These are phyloP conservation scores for Cotesia typhae DNA, from an alignment of 1,140 invertebrate genomes.

Conservation along the genomic window DNA sequence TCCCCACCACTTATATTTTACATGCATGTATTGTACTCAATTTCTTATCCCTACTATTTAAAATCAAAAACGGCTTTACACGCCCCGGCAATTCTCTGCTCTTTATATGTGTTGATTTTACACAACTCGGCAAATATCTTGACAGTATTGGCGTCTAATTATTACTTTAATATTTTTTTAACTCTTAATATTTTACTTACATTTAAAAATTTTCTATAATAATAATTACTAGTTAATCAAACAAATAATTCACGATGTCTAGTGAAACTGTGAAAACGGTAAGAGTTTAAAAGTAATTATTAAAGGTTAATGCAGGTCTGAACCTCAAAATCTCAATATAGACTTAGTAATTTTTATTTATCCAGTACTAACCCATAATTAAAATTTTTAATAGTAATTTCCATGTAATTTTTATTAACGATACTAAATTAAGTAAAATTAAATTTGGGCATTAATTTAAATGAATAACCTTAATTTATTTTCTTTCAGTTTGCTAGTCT, in stretches of 20 bases:
- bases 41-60: not conserved
- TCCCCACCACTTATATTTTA: too few relatives aligned
- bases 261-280: constrained; percentile 63
- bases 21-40: too few relatives aligned
- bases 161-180: constrained; percentile 4
- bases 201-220: constrained; percentile 12
- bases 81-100: not conserved
- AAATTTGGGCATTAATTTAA: not conserved
- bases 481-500: constrained; percentile 76
- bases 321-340: too few relatives aligned
- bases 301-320: too few relatives aligned
- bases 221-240: not conserved
- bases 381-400: too few relatives aligned
- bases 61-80: too few relatives aligned
- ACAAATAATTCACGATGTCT: constrained; percentile 51
- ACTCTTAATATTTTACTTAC: constrained; percentile 35
- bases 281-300: constrained; percentile 35
- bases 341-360: too few relatives aligned
- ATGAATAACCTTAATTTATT: constrained; percentile 9
- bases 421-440: not conserved
- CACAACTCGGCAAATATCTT: constrained; percentile 3
- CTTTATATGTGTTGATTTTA: constrained; percentile 6
- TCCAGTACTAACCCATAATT: too few relatives aligned
- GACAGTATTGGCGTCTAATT: constrained; percentile 17
- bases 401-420: too few relatives aligned